A percentile compares a stretch with the other conserved stretches of the same genome.
Conservation (phyloP, 2,797 vertebrate species). For the Melanotaenia parkinsoni region DNA sequence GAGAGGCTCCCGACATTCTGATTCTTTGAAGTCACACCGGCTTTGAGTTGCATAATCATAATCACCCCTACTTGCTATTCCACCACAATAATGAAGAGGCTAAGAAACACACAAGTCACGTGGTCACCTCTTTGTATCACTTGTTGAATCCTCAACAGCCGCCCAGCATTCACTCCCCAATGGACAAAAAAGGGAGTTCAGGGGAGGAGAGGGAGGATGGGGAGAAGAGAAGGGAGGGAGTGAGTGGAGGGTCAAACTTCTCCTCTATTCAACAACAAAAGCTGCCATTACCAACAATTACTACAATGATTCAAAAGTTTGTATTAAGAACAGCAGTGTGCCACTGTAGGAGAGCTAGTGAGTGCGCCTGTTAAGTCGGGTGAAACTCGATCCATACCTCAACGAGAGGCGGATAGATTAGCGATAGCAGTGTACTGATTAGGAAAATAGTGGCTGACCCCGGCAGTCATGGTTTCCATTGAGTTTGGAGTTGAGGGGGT, state of each 20-base stretch:
- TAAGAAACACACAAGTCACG: slow-evolving; percentile 78
- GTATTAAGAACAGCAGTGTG: slow-evolving; percentile 63
- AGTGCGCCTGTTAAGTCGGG: slow-evolving; percentile 46
- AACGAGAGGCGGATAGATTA: slow-evolving; percentile 74
- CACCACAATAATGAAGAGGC: slow-evolving; percentile 77
- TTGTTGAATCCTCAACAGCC: slow-evolving; percentile 83
- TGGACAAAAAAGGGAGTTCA: slow-evolving; percentile 55
- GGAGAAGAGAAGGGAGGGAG: slow-evolving; percentile 39
- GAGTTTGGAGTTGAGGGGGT: slow-evolving; percentile 52
- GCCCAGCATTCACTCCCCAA: slow-evolving; percentile 71
- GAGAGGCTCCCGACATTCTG: slow-evolving; percentile 22
- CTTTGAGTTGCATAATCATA: slow-evolving; percentile 71
- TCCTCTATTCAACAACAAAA: slow-evolving; percentile 78
- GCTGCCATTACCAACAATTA: slow-evolving; percentile 77
- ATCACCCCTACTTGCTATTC: slow-evolving; percentile 79
- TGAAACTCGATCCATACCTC: slow-evolving; percentile 74
- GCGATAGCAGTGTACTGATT: slow-evolving; percentile 77
- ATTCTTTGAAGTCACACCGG: slow-evolving; percentile 66
- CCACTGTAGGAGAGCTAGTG: slow-evolving; percentile 60
- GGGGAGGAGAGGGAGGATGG: slow-evolving; percentile 38
- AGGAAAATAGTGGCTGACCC: slow-evolving; percentile 77
- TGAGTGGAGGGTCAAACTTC: slow-evolving; percentile 71
- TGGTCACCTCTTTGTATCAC: slow-evolving; percentile 81
- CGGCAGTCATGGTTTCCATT: slow-evolving; percentile 72
- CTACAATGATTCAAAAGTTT: slow-evolving; percentile 71